phyloP scores from a whole-genome alignment of 2,888 invertebrate species.

The Eubasilissa splendida region DNA sequence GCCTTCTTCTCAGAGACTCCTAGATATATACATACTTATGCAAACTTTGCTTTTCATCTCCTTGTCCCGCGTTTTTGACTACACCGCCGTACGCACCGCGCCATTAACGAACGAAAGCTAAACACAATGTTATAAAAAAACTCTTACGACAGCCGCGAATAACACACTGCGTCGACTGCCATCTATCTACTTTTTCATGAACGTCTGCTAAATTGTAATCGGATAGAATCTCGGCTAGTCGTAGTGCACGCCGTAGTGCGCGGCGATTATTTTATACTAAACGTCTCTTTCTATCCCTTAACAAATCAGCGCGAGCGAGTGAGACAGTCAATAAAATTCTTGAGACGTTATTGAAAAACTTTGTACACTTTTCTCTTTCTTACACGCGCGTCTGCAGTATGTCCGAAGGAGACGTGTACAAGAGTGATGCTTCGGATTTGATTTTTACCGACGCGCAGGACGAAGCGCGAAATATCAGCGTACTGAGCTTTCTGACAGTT shows the following conservation, averaged over 20 bases:
- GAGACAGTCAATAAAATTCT: neutral
- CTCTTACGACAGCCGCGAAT: neutral
- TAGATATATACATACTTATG: conserved; percentile 31
- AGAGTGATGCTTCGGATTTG: neutral
- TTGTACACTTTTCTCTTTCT: neutral
- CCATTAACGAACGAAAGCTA: neutral
- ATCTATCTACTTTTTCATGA: neutral
- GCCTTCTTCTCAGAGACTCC: conserved; percentile 49
- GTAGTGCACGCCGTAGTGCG: neutral
- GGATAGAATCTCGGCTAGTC: no score
- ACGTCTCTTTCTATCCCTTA: neutral
- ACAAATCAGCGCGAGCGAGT: conserved; percentile 5
- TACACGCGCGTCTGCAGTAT: neutral
- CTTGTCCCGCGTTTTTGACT: conserved; percentile 25
- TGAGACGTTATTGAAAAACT: conserved; percentile 8
- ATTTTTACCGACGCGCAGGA: neutral
- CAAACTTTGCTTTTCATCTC: conserved; percentile 36
- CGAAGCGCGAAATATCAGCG: neutral
- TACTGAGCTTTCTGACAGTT: conserved; percentile 37
- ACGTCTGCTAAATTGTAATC: neutral
- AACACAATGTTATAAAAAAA: neutral
- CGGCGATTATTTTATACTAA: neutral
- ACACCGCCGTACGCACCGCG: neutral
- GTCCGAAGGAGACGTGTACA: neutral
- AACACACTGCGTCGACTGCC: neutral